phyloP scores from a whole-genome alignment of 2,113 vertebrate species.

The Isichthys henryi region DNA sequence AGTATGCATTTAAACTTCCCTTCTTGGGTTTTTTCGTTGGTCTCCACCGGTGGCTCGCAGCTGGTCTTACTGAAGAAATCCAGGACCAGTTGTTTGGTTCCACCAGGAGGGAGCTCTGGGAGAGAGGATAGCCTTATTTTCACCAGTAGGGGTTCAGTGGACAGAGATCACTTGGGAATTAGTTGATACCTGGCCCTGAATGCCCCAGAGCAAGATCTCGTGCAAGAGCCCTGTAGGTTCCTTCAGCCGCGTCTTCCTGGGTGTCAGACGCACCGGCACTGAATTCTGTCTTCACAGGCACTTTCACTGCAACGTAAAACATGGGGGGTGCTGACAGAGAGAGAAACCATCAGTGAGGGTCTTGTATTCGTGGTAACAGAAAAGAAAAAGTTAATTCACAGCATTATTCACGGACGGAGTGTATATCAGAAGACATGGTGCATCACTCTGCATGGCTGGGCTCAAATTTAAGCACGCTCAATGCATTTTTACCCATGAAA shows the following conservation, averaged over 20 bases:
- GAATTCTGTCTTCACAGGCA: conserved; percentile 12
- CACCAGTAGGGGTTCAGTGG: background rate
- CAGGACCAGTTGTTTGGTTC: background rate
- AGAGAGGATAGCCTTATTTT: background rate
- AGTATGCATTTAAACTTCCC: conserved; percentile 20
- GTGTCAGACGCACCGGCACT: background rate
- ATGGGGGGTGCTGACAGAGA: background rate
- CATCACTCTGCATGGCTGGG: background rate
- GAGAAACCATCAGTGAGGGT: background rate
- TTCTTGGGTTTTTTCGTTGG: background rate
- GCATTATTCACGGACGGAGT: background rate
- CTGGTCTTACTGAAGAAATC: conserved; percentile 15
- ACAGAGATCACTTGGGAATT: background rate
- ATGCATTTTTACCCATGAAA: background rate
- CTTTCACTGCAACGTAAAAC: conserved; percentile 16
- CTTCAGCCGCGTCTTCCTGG: conserved; percentile 17
- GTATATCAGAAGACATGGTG: conserved; percentile 1
- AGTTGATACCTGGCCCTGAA: conserved; percentile 10
- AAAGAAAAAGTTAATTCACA: background rate
- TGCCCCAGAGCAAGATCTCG: conserved; percentile 1
- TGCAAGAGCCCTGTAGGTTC: conserved; percentile 17
- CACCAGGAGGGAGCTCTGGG: background rate
- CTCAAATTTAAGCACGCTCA: background rate
- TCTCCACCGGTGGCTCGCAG: background rate
- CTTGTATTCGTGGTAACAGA: background rate